Evolutionary conservation across 2,113 vertebrate species (phyloP).

Genomic region (Phoxinus phoxinus): DNA sequence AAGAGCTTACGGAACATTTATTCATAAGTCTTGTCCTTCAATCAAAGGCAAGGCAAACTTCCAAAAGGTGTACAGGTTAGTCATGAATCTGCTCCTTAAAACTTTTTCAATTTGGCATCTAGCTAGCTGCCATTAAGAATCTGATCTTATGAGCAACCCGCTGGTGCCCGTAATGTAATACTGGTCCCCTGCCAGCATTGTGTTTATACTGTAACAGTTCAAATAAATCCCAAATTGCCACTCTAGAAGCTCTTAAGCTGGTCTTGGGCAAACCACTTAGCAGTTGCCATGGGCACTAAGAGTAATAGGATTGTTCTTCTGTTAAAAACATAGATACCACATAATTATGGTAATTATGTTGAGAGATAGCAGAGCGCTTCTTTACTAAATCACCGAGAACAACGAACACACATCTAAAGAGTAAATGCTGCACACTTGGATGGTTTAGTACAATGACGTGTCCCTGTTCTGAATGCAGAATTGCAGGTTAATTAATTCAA

Average conservation of each 20-base stretch:
- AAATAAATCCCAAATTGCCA: constrained; percentile 37
- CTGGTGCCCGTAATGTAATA: constrained; percentile 8
- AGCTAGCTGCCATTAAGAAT: neutral
- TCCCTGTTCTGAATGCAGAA: neutral
- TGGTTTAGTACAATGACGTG: neutral
- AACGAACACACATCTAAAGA: constrained; percentile 7
- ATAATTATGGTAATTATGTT: constrained; percentile 22
- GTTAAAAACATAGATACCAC: constrained; percentile 7
- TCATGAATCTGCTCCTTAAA: constrained; percentile 15
- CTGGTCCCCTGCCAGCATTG: constrained; percentile 24
- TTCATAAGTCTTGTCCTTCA: neutral
- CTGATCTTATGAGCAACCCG: constrained; percentile 10
- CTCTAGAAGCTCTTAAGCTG: constrained; percentile 29
- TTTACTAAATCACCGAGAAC: constrained; percentile 10
- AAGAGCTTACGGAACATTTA: neutral
- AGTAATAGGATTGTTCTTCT: constrained; percentile 17
- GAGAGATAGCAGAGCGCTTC: constrained; percentile 2
- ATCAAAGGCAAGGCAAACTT: constrained; percentile 7
- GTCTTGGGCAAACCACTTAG: constrained; percentile 34
- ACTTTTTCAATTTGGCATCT: constrained; percentile 21
- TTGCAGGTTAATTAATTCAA: constrained; percentile 7
- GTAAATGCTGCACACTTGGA: neutral
- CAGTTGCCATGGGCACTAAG: constrained; percentile 6
- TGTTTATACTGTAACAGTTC: constrained; percentile 28
- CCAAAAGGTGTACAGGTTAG: neutral